These are phyloP conservation scores for Drosophila baimaii DNA, from an alignment of 1,140 invertebrate genomes.

Conservation along the genomic window DNA sequence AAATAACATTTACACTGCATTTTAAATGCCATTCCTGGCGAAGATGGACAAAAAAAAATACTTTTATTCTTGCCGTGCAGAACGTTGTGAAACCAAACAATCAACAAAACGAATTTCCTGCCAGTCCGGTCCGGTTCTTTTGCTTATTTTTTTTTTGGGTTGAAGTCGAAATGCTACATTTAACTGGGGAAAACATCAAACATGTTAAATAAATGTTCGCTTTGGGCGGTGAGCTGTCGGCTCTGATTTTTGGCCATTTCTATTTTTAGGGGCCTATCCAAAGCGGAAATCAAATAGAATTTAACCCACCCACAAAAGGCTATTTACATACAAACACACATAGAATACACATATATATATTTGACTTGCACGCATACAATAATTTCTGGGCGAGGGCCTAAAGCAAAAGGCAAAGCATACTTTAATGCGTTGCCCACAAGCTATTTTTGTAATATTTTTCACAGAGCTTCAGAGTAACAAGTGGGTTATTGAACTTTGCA, in stretches of 20 bases:
- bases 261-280: constrained; percentile 41
- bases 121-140: constrained; percentile 5
- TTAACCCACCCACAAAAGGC: constrained; percentile 13
- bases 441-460: constrained; percentile 11
- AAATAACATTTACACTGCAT: constrained; percentile 66
- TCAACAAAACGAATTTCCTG: constrained; percentile 53
- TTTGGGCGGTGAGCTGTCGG: constrained; percentile 17
- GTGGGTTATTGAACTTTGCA: background rate
- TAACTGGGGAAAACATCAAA: constrained; percentile 45
- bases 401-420: constrained; percentile 49
- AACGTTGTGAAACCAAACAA: constrained; percentile 44
- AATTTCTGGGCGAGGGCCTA: background rate
- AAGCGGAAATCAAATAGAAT: constrained; percentile 60
- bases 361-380: background rate
- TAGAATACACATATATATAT: background rate
- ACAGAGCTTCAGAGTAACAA: background rate
- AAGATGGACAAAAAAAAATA: background rate
- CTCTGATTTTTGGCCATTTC: constrained; percentile 39
- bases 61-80: constrained; percentile 10
- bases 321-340: constrained; percentile 17
- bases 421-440: constrained; percentile 41
- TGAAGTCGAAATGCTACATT: constrained; percentile 39
- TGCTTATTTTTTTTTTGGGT: constrained; percentile 11
- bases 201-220: constrained; percentile 43
- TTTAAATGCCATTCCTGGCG: constrained; percentile 45